phyloP scores from a whole-genome alignment of 1,140 invertebrate species.

The Apis dorsata region DNA sequence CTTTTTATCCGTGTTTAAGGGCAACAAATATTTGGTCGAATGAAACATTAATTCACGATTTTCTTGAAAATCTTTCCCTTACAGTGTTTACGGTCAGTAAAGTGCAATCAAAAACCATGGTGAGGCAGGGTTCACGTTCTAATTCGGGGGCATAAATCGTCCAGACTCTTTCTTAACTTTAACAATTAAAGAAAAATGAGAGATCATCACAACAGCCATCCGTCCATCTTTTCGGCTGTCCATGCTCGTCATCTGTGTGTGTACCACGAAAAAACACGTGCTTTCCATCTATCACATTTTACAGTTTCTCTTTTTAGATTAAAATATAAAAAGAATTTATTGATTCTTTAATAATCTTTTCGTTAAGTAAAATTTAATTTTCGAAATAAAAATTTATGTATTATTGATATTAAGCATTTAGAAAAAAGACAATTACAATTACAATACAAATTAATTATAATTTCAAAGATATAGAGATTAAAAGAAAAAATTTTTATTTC shows the following conservation, averaged over 20 bases:
- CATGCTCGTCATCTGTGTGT: conserved; percentile 13
- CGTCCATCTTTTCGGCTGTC: conserved; percentile 72
- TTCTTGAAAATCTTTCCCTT: not conserved
- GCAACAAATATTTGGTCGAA: not conserved
- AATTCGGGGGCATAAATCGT: conserved; percentile 52
- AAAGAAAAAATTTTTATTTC: no score
- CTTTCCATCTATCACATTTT: conserved; percentile 8
- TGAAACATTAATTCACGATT: not conserved
- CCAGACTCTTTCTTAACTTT: conserved; percentile 50
- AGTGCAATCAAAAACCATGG: conserved; percentile 46
- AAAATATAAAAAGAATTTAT: no score
- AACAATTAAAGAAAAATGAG: not conserved
- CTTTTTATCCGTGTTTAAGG: not conserved
- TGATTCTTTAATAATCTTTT: no score
- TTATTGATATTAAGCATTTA: no score
- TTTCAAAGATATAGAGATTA: no score
- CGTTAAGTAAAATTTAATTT: not conserved
- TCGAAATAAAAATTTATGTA: no score
- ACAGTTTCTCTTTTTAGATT: no score
- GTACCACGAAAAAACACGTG: conserved; percentile 14
- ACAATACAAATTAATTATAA: no score
- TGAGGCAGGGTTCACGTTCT: conserved; percentile 64
- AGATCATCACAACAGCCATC: conserved; percentile 64
- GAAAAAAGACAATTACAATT: no score
- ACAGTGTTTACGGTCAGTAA: conserved; percentile 1